These are phyloP conservation scores for Anoplolepis gracilipes DNA, from an alignment of 1,140 invertebrate genomes.

Conservation along the genomic window DNA sequence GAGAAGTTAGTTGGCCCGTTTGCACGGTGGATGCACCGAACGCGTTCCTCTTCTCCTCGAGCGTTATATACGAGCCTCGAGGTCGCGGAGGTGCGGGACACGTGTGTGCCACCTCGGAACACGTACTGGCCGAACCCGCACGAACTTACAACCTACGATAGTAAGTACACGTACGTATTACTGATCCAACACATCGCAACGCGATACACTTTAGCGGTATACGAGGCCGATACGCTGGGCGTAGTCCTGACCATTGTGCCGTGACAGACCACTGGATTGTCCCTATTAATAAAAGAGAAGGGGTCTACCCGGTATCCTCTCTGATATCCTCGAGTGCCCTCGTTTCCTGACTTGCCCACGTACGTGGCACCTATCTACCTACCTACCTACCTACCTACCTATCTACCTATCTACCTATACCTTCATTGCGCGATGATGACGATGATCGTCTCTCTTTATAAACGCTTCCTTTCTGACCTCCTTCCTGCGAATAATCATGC, in stretches of 20 bases:
- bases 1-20: conserved; percentile 67
- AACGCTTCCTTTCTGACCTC: conserved; percentile 67
- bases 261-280: conserved; percentile 80
- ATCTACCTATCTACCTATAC: conserved; percentile 41
- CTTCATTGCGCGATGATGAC: conserved; percentile 64
- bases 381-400: conserved; percentile 48
- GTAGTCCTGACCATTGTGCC: conserved; percentile 78
- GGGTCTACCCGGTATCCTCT: conserved; percentile 67
- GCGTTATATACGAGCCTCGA: conserved; percentile 54
- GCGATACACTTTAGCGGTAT: conserved; percentile 53
- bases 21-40: conserved; percentile 75
- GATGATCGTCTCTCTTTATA: conserved; percentile 65
- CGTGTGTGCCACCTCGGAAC: conserved; percentile 67
- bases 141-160: conserved; percentile 50
- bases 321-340: conserved; percentile 79
- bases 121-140: conserved; percentile 67
- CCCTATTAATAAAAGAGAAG: conserved; percentile 79
- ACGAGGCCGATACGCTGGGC: conserved; percentile 70
- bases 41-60: conserved; percentile 48
- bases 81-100: conserved; percentile 60
- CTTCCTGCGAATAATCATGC: conserved; percentile 67
- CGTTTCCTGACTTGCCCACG: conserved; percentile 83
- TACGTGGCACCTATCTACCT: conserved; percentile 63
- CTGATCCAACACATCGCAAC: conserved; percentile 10
- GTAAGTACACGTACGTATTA: background rate